Evolutionary conservation across 2,888 invertebrate genomes (phyloP), one percentile per base, ranked within the genome.

Genomic region (Lochmaea capreae): DNA sequence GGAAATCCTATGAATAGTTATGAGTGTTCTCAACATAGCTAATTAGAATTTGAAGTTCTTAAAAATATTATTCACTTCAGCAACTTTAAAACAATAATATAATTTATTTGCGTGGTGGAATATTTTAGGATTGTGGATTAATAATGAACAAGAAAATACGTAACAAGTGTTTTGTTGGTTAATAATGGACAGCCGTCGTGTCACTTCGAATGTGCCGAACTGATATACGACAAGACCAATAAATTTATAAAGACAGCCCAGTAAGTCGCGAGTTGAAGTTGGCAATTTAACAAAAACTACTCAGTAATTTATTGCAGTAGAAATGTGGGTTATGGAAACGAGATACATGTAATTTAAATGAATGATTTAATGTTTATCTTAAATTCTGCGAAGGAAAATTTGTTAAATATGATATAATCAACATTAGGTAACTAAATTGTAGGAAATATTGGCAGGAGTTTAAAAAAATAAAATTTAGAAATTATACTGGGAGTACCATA

Each of bases 151-250:
- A 62, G 70, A 58, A 65, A 71, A 65, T 65, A 43, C 58, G 39
- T 57, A 70, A 70, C 63, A 70, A 65, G 65, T 65, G 65, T 63
- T 33, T 39, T n/a, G 57, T 49, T 33, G 46, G 74, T 62, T 71
- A 71, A 74, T 67, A 74, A 71, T 52, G 72, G 71, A 65, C 68
- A 68, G 66, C 58, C 61, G 69, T 75, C 75, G 69, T 66, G 72
- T 69, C 72, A 62, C 33, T 75, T 59, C 43, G 59, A 68, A 75
- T 69, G 75, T 66, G 72, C 46, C 65, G 72, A 66, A 66, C 57
- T 75, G 75, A 75, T 66, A 75, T 72, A 72, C 66, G 69, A 65
- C 75, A 74, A 49, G 39, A 66, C 54, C 73, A 66, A 73, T 73
- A 73, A 68, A 67, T 69, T 69, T 69, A 67, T 59, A 68, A 49